These are phyloP conservation scores for Drosophila jambulina DNA, from an alignment of 1,140 invertebrate genomes.

Conservation along the genomic window DNA sequence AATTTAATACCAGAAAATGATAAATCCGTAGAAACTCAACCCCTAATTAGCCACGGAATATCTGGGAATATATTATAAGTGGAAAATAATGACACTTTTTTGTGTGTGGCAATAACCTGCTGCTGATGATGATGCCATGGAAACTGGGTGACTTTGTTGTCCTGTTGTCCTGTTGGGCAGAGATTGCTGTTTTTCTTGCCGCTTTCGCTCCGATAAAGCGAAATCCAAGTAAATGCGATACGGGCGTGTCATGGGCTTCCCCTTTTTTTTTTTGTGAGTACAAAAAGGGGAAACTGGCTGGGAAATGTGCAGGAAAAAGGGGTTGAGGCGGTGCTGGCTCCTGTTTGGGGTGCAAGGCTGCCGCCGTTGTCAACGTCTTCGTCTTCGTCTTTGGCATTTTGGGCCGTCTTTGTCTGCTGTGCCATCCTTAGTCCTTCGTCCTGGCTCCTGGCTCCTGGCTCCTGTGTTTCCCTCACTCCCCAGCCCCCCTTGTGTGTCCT, in stretches of 20 bases:
- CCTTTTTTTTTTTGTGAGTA: too few species aligned
- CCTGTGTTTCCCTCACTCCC: conserved; percentile 1
- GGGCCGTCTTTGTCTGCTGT: conserved; percentile 47
- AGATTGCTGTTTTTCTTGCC: conserved; percentile 42
- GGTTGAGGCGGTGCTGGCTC: neutral
- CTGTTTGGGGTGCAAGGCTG: conserved; percentile 12
- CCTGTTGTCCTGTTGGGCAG: conserved; percentile 4
- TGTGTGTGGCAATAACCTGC: conserved; percentile 12
- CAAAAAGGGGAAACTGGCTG: neutral
- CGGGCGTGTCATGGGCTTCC: conserved; percentile 57
- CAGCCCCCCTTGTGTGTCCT: conserved; percentile 2
- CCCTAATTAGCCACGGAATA: conserved; percentile 1
- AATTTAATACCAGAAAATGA: neutral
- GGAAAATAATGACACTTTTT: conserved; percentile 20
- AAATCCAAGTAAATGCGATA: conserved; percentile 80
- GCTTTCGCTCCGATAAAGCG: conserved; percentile 59
- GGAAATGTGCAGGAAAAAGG: conserved; percentile 3
- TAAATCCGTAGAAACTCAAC: neutral
- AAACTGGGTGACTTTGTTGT: conserved; percentile 76
- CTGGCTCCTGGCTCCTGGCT: neutral
- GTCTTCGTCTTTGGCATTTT: conserved; percentile 44
- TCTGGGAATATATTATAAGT: conserved; percentile 11
- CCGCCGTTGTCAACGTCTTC: conserved; percentile 38
- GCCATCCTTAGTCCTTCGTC: conserved; percentile 9
- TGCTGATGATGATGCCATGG: conserved; percentile 61